Percentiles rank a stretch among this genome's conserved stretches.
Conservation (phyloP, 2,113 vertebrate species). For the Poicephalus meyeri region DNA sequence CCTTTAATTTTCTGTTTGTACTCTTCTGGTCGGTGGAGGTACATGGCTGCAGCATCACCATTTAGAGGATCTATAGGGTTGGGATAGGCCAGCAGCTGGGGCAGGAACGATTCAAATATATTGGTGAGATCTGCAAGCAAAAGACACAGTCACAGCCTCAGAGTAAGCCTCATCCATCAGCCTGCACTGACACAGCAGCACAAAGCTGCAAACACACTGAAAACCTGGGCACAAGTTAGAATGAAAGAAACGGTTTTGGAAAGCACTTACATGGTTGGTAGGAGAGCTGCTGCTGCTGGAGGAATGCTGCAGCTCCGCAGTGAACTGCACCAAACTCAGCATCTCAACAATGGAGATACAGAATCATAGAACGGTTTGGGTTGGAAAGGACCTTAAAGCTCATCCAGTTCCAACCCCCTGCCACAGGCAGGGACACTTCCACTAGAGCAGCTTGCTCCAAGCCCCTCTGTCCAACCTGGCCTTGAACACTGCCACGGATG, state of each 20-base stretch:
- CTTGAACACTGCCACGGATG: neutral
- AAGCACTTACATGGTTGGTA: fast-evolving
- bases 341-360: neutral
- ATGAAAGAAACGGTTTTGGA: fast-evolving
- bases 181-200: neutral
- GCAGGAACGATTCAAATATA: conserved; percentile 99
- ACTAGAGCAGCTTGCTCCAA: neutral
- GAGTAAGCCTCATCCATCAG: fast-evolving
- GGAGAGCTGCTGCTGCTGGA: neutral
- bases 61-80: conserved; percentile 98
- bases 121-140: conserved; percentile 92
- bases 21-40: conserved; percentile 97
- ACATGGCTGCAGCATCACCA: conserved; percentile 98
- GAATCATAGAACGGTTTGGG: neutral
- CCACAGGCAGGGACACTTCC: neutral
- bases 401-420: neutral
- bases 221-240: neutral
- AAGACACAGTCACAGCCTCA: neutral
- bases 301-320: neutral
- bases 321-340: too few relatives aligned
- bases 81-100: conserved; percentile 96
- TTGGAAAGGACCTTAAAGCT: neutral
- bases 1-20: conserved; percentile 99
- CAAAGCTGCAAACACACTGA: neutral
- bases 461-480: neutral